phyloP scores from a whole-genome alignment of 2,888 invertebrate species.

The Lypha dubia region DNA sequence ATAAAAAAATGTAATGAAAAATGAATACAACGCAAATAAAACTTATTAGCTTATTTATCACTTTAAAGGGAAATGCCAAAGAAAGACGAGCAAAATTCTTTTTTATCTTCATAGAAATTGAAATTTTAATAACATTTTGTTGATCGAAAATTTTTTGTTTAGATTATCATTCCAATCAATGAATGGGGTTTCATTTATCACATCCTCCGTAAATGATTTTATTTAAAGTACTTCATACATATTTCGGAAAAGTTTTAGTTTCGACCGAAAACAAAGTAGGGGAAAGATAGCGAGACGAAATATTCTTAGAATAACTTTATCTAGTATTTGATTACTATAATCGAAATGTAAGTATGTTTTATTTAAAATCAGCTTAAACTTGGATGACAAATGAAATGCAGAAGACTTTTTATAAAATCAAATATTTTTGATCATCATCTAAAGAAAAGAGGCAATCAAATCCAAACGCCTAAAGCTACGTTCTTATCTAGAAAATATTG shows the following conservation, averaged over 20 bases:
- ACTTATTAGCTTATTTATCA: constrained; percentile 39
- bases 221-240: neutral
- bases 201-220: neutral
- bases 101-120: constrained; percentile 10
- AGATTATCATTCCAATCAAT: neutral
- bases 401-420: too few species aligned
- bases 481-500: too few species aligned
- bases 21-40: constrained; percentile 21
- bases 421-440: too few species aligned
- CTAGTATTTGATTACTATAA: too few species aligned
- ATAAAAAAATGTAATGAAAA: constrained; percentile 44
- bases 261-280: neutral
- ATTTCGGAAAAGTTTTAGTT: too few species aligned
- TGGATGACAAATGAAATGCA: too few species aligned
- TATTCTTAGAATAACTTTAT: too few species aligned
- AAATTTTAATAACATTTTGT: constrained; percentile 11
- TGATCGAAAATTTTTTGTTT: neutral
- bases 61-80: constrained; percentile 54
- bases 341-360: too few species aligned
- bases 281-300: neutral
- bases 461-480: too few species aligned
- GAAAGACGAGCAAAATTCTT: neutral
- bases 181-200: neutral
- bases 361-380: too few species aligned
- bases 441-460: too few species aligned